Evolutionary conservation across 2,797 vertebrate genomes (phyloP).

Genomic region (Microctenopoma steveboyesi): DNA sequence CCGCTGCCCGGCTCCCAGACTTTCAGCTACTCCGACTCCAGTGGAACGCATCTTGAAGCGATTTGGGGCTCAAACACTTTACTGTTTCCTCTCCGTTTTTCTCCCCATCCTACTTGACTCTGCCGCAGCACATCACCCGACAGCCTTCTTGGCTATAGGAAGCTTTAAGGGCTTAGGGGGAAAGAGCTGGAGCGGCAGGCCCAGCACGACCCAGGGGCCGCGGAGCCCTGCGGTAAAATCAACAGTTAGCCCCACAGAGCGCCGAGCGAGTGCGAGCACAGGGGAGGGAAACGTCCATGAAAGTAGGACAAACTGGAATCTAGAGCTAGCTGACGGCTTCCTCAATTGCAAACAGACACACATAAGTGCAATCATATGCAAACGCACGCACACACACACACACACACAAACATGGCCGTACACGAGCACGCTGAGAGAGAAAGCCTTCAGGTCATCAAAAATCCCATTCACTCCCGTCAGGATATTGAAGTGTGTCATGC

Average conservation of each 20-base stretch:
- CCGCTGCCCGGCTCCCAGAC: slow-evolving; percentile 57
- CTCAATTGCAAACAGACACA: slow-evolving; percentile 57
- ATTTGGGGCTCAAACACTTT: slow-evolving; percentile 75
- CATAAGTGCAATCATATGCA: slow-evolving; percentile 30
- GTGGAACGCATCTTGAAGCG: slow-evolving; percentile 79
- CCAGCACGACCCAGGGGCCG: slow-evolving; percentile 66
- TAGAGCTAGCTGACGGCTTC: slow-evolving; percentile 43
- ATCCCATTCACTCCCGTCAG: slow-evolving; percentile 70
- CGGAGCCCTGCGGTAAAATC: slow-evolving; percentile 76
- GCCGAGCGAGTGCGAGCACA: slow-evolving; percentile 18
- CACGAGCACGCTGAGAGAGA: slow-evolving; percentile 40
- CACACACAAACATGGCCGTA: slow-evolving; percentile 13
- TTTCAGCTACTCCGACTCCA: slow-evolving; percentile 59
- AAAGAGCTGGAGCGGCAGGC: slow-evolving; percentile 74
- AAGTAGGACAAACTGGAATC: slow-evolving; percentile 58
- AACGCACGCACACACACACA: slow-evolving; percentile 11
- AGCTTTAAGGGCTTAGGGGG: slow-evolving; percentile 73
- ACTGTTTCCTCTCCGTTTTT: slow-evolving; percentile 27
- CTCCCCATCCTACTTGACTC: slow-evolving; percentile 1
- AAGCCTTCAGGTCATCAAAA: slow-evolving; percentile 66
- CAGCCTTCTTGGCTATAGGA: slow-evolving; percentile 49
- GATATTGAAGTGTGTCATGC: slow-evolving; percentile 77
- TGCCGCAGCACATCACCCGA: not conserved
- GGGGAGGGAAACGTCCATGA: slow-evolving; percentile 29
- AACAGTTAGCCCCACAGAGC: slow-evolving; percentile 67